Evolutionary conservation across 2,113 vertebrate species (phyloP), one percentile per base, ranked within the genome.

Genomic region (Myotis yumanensis): DNA sequence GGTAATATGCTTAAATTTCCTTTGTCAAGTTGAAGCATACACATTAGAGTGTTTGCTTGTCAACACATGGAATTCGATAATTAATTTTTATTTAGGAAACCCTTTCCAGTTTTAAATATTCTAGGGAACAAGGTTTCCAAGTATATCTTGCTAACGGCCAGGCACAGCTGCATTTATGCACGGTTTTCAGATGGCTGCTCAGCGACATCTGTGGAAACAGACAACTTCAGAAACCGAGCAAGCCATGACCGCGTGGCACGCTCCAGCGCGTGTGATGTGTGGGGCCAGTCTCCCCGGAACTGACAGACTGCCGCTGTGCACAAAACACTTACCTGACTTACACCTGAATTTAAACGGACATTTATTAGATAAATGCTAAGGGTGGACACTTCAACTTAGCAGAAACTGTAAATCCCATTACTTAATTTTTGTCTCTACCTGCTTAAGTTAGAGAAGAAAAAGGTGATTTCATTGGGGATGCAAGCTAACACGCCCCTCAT

Each of bases 51-150:
- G 46, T 96, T 96, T 96, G 89, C 96, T 94, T 97, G 94, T 97
- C 97, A 96, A 94, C 96, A 97, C 94, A 66, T 89, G 77, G 68
- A 96, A 91, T 95, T 95, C 40, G 32, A 62, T 77, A 96, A 96
- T 96, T 96, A 95, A 96, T 93, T 97, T 97, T 54, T 95, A 91
- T 87, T 96, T 96, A 81, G 91, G 89, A 94, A 92, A 86, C 72
- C 73, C 68, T 85, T 73, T 86, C 69, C 64, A 40, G 40, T 94
- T 95, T 28, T 85, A 82, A 89, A 89, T 77, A 51, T 75, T 94
- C 92, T 37, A 20, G 54, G 66, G 82, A 89, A 68, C 35, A 57
- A 40, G 69, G 48, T 86, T 97, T 93, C 95, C 54, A 66, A 82
- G 93, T 48, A 52, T 59, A 75, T 94, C 79, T 95, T 68, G 40